These are phyloP conservation scores for Elmis aenea DNA, from an alignment of 2,888 invertebrate species.

Conservation along the genomic window DNA sequence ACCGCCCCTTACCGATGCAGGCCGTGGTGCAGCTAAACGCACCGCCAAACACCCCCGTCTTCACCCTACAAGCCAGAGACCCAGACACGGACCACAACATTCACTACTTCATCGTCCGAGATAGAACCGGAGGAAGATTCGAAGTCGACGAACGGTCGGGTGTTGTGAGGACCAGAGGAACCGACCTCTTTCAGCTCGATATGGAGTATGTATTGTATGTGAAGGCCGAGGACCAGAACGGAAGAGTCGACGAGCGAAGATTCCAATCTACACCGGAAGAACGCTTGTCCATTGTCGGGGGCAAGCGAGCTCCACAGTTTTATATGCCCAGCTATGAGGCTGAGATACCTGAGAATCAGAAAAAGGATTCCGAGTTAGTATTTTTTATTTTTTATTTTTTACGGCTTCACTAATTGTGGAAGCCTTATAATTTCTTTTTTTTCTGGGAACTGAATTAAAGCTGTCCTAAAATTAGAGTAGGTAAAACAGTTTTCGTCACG, in stretches of 20 bases:
- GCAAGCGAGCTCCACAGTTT: conserved; percentile 95
- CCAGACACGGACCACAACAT: conserved; percentile 96
- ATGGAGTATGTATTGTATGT: conserved; percentile 96
- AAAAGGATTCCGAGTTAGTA: conserved; percentile 93
- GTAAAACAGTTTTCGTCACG: no score
- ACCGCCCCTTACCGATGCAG: conserved; percentile 94
- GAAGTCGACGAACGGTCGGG: conserved; percentile 89
- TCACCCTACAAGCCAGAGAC: conserved; percentile 94
- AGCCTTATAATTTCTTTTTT: no score
- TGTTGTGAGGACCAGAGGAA: conserved; percentile 85
- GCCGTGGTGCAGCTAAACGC: conserved; percentile 95
- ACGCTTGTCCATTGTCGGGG: conserved; percentile 91
- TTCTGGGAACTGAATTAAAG: no score
- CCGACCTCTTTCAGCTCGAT: conserved; percentile 88
- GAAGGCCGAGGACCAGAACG: conserved; percentile 93
- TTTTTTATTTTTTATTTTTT: conserved; percentile 13
- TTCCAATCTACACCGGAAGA: conserved; percentile 91
- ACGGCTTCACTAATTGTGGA: no score
- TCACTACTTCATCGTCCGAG: conserved; percentile 92
- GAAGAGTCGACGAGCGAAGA: conserved; percentile 82
- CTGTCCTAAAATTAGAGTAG: no score
- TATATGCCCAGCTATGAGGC: conserved; percentile 93
- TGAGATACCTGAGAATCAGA: conserved; percentile 94
- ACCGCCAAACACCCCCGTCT: conserved; percentile 91
- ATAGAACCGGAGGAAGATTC: conserved; percentile 68